Evolutionary conservation across 2,113 vertebrate genomes (phyloP).

Genomic region (Petaurus breviceps): DNA sequence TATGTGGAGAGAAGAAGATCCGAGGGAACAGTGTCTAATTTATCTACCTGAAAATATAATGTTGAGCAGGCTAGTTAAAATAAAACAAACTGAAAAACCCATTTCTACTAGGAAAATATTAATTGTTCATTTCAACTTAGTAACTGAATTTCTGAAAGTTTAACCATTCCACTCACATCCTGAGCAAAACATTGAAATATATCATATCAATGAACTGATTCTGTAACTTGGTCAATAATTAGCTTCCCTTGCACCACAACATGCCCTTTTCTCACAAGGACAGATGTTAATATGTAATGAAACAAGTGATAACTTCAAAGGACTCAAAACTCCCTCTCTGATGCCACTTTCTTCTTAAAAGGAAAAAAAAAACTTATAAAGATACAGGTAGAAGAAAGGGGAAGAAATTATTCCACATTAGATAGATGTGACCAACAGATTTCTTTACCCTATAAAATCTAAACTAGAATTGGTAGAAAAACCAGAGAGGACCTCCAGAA

Average conservation of each 20-base stretch:
- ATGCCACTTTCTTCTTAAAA: background rate
- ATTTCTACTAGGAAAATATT: background rate
- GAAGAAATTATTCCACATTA: background rate
- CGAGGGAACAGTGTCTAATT: background rate
- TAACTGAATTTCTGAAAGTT: background rate
- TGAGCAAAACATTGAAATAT: conserved; percentile 66
- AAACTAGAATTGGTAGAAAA: background rate
- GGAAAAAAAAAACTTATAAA: background rate
- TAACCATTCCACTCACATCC: conserved; percentile 6
- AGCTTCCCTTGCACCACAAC: conserved; percentile 70
- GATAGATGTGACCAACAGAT: background rate
- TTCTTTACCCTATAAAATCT: background rate
- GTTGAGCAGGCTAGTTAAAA: background rate
- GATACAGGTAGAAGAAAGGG: background rate
- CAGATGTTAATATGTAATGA: conserved; percentile 80
- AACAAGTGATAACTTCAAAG: background rate
- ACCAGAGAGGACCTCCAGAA: background rate
- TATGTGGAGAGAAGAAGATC: background rate
- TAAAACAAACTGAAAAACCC: background rate
- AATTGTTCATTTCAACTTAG: background rate
- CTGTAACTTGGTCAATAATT: conserved; percentile 79
- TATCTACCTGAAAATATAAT: background rate
- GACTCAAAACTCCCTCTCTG: background rate
- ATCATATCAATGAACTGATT: conserved; percentile 75
- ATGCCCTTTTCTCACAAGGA: conserved; percentile 66